Percentiles rank a stretch among this genome's conserved stretches.
Conservation (phyloP, 2,113 vertebrate species). For the Girardinichthys multiradiatus region DNA sequence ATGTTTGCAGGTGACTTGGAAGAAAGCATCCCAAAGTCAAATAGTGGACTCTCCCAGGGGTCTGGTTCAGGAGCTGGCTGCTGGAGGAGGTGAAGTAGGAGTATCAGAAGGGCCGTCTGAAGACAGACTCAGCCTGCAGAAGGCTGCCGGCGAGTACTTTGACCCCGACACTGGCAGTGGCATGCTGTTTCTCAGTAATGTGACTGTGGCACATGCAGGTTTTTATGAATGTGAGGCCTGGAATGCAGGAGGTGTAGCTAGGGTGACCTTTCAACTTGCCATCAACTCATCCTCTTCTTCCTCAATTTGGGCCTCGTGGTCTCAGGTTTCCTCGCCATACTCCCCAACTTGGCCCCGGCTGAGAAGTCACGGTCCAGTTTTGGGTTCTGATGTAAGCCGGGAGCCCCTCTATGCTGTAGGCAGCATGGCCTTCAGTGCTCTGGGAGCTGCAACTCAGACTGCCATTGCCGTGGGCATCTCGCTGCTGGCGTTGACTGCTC, state of each 20-base stretch:
- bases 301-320: slow-evolving; percentile 75
- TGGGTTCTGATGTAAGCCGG: slow-evolving; percentile 78
- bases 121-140: slow-evolving; percentile 56
- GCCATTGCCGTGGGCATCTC: slow-evolving; percentile 88
- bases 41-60: slow-evolving; percentile 71
- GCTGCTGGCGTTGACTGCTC: slow-evolving; percentile 85
- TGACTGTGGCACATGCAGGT: slow-evolving; percentile 87
- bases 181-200: slow-evolving; percentile 89
- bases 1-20: slow-evolving; percentile 84
- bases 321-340: slow-evolving; percentile 65
- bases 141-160: slow-evolving; percentile 71
- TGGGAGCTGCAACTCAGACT: slow-evolving; percentile 87
- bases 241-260: slow-evolving; percentile 87
- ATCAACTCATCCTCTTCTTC: slow-evolving; percentile 83
- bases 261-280: slow-evolving; percentile 85
- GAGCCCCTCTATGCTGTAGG: slow-evolving; percentile 84
- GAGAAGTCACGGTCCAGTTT: slow-evolving; percentile 57
- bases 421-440: slow-evolving; percentile 89
- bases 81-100: slow-evolving; percentile 29
- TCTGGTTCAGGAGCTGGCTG: slow-evolving; percentile 77
- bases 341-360: slow-evolving; percentile 64
- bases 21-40: slow-evolving; percentile 82
- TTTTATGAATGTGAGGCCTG: slow-evolving; percentile 90
- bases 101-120: slow-evolving; percentile 50
- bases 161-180: slow-evolving; percentile 87